Evolutionary conservation across 2,113 vertebrate species (phyloP), one percentile per base, ranked within the genome.

Genomic region (Acanthochromis polyacanthus): DNA sequence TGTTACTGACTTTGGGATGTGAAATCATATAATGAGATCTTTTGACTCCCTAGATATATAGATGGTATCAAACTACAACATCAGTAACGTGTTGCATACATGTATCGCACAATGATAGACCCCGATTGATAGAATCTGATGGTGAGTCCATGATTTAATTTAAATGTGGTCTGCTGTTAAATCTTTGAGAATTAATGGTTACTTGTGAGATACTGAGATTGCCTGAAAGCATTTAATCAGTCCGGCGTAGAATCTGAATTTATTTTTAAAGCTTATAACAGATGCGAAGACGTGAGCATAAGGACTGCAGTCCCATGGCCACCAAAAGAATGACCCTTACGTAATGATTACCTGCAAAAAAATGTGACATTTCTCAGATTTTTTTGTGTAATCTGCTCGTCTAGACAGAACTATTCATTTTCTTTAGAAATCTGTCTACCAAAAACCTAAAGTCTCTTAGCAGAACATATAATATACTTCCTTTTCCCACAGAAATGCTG

Each of bases 11-110:
- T 78, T 78, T 70, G 75, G 63, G 55, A 78, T 52, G 58, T 62
- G 50, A 74, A 72, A 92, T 93, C 83, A 82, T 80, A 89, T 83
- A 89, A 90, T 91, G 61, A 86, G 80, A 88, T 93, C 72, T 83
- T 53, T 62, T 59, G 25, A 53, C 46, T 67, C 20, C 55, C 53
- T 51, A 10, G 63, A 69, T 77, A 38, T 45, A 71, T 22, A 51
- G 77, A 85, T 77, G 52, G 28, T 75, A 88, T 90, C 84, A 53
- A 36, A 20, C 1, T 25, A 46, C 0, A 8, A 30, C 60, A 85
- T 84, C 71, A 80, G 51, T 77, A 81, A 66, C 45, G 10, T 84
- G 69, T 58, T 43, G 43, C 30, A 48, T 43, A 58, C 55, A 81
- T 79, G 79, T 76, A 59, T 45, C 61, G 48, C 66, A 68, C 53